A percentile compares a stretch with the other conserved stretches of the same genome.
These are phyloP conservation scores for Philypnodon macrostomus DNA, from an alignment of 2,797 vertebrate species.

Conservation along the genomic window DNA sequence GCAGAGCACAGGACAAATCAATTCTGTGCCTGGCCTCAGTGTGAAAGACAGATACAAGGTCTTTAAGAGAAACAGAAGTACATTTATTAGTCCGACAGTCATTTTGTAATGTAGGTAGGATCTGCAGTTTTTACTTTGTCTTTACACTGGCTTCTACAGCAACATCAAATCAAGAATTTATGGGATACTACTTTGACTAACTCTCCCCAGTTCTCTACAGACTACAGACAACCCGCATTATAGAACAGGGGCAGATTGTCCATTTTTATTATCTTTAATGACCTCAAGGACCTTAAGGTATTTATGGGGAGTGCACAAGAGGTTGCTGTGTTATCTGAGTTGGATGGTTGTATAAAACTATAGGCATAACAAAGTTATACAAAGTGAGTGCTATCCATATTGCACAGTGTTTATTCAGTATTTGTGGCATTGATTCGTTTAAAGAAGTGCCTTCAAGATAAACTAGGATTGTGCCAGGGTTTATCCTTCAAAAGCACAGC, in stretches of 20 bases:
- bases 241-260: no score
- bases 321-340: slow-evolving; percentile 26
- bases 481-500: neutral
- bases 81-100: slow-evolving; percentile 55
- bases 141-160: no score
- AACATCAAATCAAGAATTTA: no score
- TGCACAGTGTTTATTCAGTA: neutral
- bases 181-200: no score
- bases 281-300: slow-evolving; percentile 35
- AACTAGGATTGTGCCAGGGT: slow-evolving; percentile 1
- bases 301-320: slow-evolving; percentile 22
- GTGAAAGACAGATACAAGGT: slow-evolving; percentile 33
- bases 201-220: no score
- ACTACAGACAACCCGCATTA: no score
- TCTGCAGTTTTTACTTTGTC: no score
- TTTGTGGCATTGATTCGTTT: slow-evolving; percentile 4
- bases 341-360: slow-evolving; percentile 7
- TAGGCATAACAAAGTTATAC: slow-evolving; percentile 17
- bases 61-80: slow-evolving; percentile 35
- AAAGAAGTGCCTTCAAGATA: neutral
- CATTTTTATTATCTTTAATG: no score
- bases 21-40: slow-evolving; percentile 13
- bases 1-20: slow-evolving; percentile 44
- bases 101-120: no score
- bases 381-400: neutral